phyloP scores from a whole-genome alignment of 2,888 invertebrate genomes.

The Heliconius erato region DNA sequence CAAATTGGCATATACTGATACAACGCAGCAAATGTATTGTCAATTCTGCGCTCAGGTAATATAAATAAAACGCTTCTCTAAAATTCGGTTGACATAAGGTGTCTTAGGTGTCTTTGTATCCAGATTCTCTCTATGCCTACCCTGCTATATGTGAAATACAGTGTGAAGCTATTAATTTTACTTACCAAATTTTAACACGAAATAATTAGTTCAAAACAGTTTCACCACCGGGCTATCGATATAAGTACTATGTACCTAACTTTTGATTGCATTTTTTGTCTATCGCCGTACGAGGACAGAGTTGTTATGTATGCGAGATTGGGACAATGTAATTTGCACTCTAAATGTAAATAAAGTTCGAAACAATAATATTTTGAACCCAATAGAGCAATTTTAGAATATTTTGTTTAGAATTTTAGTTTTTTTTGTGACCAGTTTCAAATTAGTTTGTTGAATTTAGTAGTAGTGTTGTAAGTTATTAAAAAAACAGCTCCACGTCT shows the following conservation, averaged over 20 bases:
- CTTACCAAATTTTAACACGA: neutral
- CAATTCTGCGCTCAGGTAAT: no score
- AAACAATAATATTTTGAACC: constrained; percentile 26
- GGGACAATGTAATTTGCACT: constrained; percentile 22
- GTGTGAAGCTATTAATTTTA: no score
- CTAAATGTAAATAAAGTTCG: constrained; percentile 21
- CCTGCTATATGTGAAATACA: no score
- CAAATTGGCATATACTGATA: no score
- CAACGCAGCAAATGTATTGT: no score
- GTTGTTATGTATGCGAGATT: constrained; percentile 18
- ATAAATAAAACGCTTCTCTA: no score
- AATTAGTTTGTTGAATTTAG: neutral
- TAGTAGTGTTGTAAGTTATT: neutral
- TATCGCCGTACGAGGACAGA: neutral
- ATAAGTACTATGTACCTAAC: neutral
- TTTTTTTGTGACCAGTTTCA: neutral
- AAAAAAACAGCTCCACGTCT: no score
- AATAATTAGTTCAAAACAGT: neutral
- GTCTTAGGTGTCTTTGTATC: no score
- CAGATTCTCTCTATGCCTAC: no score
- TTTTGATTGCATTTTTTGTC: constrained; percentile 27
- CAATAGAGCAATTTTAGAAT: constrained; percentile 18
- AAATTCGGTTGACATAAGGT: no score
- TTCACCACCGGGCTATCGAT: neutral
- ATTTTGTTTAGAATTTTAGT: neutral